A percentile compares a stretch with the other conserved stretches of the same genome.
phyloP scores from a whole-genome alignment of 1,140 invertebrate genomes.

The Conus ventricosus region DNA sequence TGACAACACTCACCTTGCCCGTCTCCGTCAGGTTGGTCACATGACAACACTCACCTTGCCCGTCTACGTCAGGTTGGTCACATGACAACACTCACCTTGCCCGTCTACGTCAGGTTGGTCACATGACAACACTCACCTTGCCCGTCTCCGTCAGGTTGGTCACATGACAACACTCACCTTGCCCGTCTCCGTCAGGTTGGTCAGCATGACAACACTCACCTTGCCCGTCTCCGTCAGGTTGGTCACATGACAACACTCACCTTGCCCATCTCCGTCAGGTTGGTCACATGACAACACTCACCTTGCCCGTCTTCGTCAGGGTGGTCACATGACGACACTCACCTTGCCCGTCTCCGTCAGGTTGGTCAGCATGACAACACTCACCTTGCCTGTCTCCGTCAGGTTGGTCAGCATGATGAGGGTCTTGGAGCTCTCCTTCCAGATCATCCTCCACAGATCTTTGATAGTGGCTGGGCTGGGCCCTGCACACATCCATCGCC shows the following conservation, averaged over 20 bases:
- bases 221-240: conserved; percentile 76
- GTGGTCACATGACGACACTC: background rate
- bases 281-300: background rate
- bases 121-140: conserved; percentile 61
- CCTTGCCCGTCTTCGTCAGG: background rate
- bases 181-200: background rate
- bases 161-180: background rate
- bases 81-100: too few species aligned
- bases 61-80: conserved; percentile 78
- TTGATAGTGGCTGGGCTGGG: conserved; percentile 73
- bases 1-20: too few species aligned
- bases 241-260: conserved; percentile 76
- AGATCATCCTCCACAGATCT: conserved; percentile 98
- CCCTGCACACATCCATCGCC: conserved; percentile 48
- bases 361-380: conserved; percentile 81
- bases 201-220: conserved; percentile 68
- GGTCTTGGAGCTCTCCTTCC: conserved; percentile 93
- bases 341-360: conserved; percentile 76
- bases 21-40: too few species aligned
- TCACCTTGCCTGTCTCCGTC: conserved; percentile 76
- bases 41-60: too few species aligned
- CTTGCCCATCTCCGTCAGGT: background rate
- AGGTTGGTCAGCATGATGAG: conserved; percentile 93
- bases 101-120: conserved; percentile 78
- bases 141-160: background rate